Conservation (phyloP, 2,888 invertebrate genomes). For the Caenorhabditis parvicauda region DNA sequence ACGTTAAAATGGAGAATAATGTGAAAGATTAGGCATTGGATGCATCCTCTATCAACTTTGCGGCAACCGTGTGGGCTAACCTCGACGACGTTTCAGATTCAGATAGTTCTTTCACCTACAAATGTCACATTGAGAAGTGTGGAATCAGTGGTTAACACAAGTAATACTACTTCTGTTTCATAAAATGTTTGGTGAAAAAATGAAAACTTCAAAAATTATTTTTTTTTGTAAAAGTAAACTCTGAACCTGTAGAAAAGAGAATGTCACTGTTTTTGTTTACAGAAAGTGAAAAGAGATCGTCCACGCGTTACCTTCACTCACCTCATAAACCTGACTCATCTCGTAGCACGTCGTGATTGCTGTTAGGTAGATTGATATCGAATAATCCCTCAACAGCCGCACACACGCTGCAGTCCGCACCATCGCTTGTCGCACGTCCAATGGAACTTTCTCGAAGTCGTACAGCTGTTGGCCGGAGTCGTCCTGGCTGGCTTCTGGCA, state of each 20-base stretch:
- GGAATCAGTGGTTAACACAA: too few relatives aligned
- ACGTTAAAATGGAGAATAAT: neutral
- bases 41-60: conserved; percentile 12
- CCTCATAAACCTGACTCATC: conserved; percentile 70
- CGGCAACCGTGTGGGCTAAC: conserved; percentile 19
- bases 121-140: neutral
- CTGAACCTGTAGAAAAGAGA: too few relatives aligned
- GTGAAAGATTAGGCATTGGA: neutral
- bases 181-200: too few relatives aligned
- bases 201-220: neutral
- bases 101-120: conserved; percentile 20
- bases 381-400: conserved; percentile 79
- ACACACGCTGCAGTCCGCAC: conserved; percentile 86
- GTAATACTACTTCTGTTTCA: too few relatives aligned
- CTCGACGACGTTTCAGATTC: conserved; percentile 22
- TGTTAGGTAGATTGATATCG: conserved; percentile 86
- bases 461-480: conserved; percentile 73
- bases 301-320: neutral
- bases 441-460: conserved; percentile 75
- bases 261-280: too few relatives aligned
- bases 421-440: conserved; percentile 80
- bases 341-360: conserved; percentile 83
- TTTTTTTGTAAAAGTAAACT: neutral
- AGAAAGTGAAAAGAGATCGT: too few relatives aligned
- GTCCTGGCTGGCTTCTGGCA: conserved; percentile 66